phyloP scores from a whole-genome alignment of 1,140 invertebrate genomes.

The Lordiphosa mommai region DNA sequence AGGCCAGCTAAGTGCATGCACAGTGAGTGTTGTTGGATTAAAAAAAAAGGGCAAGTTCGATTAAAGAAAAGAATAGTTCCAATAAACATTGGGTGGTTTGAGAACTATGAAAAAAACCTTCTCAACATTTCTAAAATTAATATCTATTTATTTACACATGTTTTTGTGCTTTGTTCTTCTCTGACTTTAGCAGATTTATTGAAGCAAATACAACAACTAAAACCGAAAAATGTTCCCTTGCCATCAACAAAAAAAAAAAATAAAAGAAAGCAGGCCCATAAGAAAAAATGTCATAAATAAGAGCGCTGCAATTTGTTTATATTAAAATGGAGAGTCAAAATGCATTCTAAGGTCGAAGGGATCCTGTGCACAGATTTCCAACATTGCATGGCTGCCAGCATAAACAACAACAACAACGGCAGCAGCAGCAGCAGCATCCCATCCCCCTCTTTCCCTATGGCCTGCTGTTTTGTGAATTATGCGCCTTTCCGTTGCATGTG shows the following conservation, averaged over 20 bases:
- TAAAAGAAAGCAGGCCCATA: background rate
- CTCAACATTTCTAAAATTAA: background rate
- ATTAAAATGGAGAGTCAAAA: slow-evolving; percentile 71
- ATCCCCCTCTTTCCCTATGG: slow-evolving; percentile 3
- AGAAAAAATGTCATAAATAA: slow-evolving; percentile 68
- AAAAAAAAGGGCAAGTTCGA: too few species aligned
- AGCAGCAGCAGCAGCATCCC: slow-evolving; percentile 3
- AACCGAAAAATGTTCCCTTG: background rate
- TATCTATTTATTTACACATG: background rate
- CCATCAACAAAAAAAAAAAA: background rate
- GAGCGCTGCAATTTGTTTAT: slow-evolving; percentile 71
- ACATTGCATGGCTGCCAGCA: slow-evolving; percentile 38
- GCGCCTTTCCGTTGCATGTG: slow-evolving; percentile 72
- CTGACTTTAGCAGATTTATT: slow-evolving; percentile 1
- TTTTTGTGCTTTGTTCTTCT: background rate
- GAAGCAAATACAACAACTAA: background rate
- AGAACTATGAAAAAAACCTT: too few species aligned
- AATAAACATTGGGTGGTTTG: too few species aligned
- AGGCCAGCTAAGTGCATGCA: too few species aligned
- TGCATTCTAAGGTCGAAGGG: slow-evolving; percentile 42
- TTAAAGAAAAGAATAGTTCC: too few species aligned
- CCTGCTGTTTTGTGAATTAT: slow-evolving; percentile 76
- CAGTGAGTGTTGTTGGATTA: too few species aligned
- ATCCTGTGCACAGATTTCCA: slow-evolving; percentile 43
- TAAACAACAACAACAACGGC: slow-evolving; percentile 21